Evolutionary conservation across 2,888 invertebrate species (phyloP).

Genomic region (Metalampra italica): DNA sequence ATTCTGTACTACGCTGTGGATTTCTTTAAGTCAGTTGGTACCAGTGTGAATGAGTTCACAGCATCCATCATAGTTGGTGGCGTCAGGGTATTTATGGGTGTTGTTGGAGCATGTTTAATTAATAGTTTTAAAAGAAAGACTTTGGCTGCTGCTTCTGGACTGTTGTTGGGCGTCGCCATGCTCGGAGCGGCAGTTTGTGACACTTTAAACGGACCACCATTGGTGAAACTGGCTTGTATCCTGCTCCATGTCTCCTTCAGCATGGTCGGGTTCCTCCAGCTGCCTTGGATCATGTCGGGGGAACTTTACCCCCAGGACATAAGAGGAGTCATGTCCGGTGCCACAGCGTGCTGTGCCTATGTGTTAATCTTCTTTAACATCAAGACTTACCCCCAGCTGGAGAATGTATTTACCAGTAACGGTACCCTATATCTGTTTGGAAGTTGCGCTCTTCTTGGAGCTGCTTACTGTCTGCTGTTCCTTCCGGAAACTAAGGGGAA

Average conservation of each 20-base stretch:
- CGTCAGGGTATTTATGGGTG: slow-evolving; percentile 82
- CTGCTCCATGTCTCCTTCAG: slow-evolving; percentile 84
- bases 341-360: slow-evolving; percentile 84
- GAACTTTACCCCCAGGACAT: slow-evolving; percentile 84
- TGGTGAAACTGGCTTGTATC: slow-evolving; percentile 78
- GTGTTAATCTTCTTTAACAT: slow-evolving; percentile 83
- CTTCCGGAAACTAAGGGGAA: slow-evolving; percentile 85
- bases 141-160: slow-evolving; percentile 81
- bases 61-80: slow-evolving; percentile 84
- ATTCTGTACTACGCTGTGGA: slow-evolving; percentile 85
- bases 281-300: slow-evolving; percentile 87
- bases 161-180: slow-evolving; percentile 82
- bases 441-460: slow-evolving; percentile 78
- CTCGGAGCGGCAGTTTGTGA: slow-evolving; percentile 80
- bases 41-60: slow-evolving; percentile 81
- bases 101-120: slow-evolving; percentile 82
- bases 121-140: slow-evolving; percentile 81
- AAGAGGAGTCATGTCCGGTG: slow-evolving; percentile 83
- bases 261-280: slow-evolving; percentile 85
- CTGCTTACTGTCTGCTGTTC: slow-evolving; percentile 78
- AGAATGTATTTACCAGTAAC: slow-evolving; percentile 76
- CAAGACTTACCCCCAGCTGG: slow-evolving; percentile 83
- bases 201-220: slow-evolving; percentile 71
- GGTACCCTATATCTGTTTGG: slow-evolving; percentile 82
- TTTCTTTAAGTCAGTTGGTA: slow-evolving; percentile 83